A percentile compares a stretch with the other conserved stretches of the same genome.
phyloP scores from a whole-genome alignment of 2,888 invertebrate genomes.

The Notodonta dromedarius region DNA sequence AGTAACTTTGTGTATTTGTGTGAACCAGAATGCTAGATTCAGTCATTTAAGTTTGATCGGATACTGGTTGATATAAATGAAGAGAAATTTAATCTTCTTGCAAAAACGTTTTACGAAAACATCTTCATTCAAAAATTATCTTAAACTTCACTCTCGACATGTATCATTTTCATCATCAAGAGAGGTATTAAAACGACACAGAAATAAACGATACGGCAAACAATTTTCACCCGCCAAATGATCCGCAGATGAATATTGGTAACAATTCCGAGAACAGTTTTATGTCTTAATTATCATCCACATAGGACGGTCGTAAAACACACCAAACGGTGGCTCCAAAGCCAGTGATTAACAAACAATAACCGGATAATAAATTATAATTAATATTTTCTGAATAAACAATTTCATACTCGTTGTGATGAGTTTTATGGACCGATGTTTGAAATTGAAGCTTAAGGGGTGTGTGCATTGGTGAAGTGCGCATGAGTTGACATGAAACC shows the following conservation, averaged over 20 bases:
- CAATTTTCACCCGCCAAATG: constrained; percentile 22
- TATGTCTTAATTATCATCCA: constrained; percentile 63
- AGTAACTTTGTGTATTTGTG: too few relatives aligned
- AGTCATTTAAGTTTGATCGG: too few relatives aligned
- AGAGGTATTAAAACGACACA: constrained; percentile 10
- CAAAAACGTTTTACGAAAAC: too few relatives aligned
- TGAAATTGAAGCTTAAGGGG: too few relatives aligned
- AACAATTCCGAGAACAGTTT: constrained; percentile 50
- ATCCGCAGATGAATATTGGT: constrained; percentile 24
- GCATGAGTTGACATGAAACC: too few relatives aligned
- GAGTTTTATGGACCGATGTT: constrained; percentile 18
- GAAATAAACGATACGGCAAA: constrained; percentile 17
- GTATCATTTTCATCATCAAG: not conserved
- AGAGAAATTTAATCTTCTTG: too few relatives aligned
- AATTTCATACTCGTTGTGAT: constrained; percentile 34
- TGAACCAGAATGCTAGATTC: too few relatives aligned
- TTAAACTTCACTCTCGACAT: too few relatives aligned
- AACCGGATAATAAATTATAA: constrained; percentile 57
- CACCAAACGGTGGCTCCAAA: constrained; percentile 28
- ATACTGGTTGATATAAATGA: too few relatives aligned
- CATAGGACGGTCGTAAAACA: constrained; percentile 42
- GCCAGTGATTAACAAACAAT: constrained; percentile 63
- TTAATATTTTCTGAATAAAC: constrained; percentile 54
- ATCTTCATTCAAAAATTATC: too few relatives aligned
- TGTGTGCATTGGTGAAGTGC: too few relatives aligned